Evolutionary conservation across 2,888 invertebrate species (phyloP).

Genomic region (Margaritifera margaritifera): DNA sequence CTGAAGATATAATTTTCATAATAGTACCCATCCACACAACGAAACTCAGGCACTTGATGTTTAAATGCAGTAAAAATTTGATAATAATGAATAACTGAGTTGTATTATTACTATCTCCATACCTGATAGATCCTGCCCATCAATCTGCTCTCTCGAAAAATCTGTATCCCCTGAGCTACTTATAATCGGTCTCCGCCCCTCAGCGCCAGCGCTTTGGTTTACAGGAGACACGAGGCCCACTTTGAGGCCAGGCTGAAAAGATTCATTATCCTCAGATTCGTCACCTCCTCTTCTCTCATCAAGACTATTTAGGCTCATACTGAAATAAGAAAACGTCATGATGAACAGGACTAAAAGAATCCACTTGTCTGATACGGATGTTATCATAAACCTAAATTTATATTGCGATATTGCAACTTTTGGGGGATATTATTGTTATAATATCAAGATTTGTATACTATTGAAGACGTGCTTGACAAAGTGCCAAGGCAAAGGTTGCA

Average conservation of each 20-base stretch:
- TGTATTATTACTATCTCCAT: too few relatives aligned
- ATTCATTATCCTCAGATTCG: slow-evolving; percentile 54
- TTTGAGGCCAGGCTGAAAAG: slow-evolving; percentile 32
- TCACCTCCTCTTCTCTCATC: slow-evolving; percentile 45
- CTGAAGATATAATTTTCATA: too few relatives aligned
- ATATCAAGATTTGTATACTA: background rate
- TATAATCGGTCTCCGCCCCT: slow-evolving; percentile 9
- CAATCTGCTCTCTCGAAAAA: too few relatives aligned
- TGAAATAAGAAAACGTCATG: slow-evolving; percentile 23
- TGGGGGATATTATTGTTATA: background rate
- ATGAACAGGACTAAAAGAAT: background rate
- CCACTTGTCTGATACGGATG: background rate
- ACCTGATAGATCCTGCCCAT: too few relatives aligned
- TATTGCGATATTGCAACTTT: background rate
- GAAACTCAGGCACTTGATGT: too few relatives aligned
- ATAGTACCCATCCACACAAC: too few relatives aligned
- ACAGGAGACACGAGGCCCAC: slow-evolving; percentile 20
- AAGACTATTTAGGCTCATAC: slow-evolving; percentile 61
- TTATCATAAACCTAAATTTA: background rate
- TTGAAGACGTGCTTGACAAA: too few relatives aligned
- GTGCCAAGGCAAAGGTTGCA: too few relatives aligned
- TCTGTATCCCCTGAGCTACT: slow-evolving; percentile 16
- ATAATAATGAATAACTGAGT: too few relatives aligned
- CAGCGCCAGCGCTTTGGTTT: slow-evolving; percentile 20
- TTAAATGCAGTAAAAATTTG: too few relatives aligned